Evolutionary conservation across 2,888 invertebrate genomes (phyloP), one percentile per base, ranked within the genome.

Genomic region (Andrena haemorrhoa): DNA sequence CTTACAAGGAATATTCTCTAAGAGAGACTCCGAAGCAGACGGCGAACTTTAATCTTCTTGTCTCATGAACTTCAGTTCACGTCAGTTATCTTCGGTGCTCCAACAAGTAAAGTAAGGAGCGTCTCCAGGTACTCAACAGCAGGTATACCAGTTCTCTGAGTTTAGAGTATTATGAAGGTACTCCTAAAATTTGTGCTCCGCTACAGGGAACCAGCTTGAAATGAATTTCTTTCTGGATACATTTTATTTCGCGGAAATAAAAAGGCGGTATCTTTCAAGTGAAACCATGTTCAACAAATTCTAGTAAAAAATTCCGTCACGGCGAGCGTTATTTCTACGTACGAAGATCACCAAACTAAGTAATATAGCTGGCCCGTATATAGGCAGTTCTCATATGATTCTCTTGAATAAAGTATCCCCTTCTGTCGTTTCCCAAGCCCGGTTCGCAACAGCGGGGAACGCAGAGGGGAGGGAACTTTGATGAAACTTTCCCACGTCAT

Each of bases 351-450:
- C 29, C 63, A 51, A 51, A 16, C 58, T 79, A 79, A 85, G 79
- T 85, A 83, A 83, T 79, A 85, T 75, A 75, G 61, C 41, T 33
- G 16, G 53, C 61, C 51, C 61, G 56, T 51, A 56, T 82, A 66
- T 82, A 84, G 75, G 33, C 63, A 73, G 60, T 78, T 78, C 72
- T 83, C 82, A 68, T 82, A 82, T 61, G 76, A 75, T 63, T 53
- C 71, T 73, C 77, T 78, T 90, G 88, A 90, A 91, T 91, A 91
- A 91, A 89, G 88, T 90, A 91, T 91, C 83, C 79, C 72, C 80
- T 82, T 82, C 82, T 85, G 82, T 85, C 75, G 83, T 80, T 86
- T 87, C 84, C 70, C 87, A 79, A 75, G 69, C 74, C 56, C 69
- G 60, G 69, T 71, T 58, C 64, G 65, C 77, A 66, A 76, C 68